These are phyloP conservation scores for Aphyosemion australe DNA, from an alignment of 2,113 vertebrate species.

Conservation along the genomic window DNA sequence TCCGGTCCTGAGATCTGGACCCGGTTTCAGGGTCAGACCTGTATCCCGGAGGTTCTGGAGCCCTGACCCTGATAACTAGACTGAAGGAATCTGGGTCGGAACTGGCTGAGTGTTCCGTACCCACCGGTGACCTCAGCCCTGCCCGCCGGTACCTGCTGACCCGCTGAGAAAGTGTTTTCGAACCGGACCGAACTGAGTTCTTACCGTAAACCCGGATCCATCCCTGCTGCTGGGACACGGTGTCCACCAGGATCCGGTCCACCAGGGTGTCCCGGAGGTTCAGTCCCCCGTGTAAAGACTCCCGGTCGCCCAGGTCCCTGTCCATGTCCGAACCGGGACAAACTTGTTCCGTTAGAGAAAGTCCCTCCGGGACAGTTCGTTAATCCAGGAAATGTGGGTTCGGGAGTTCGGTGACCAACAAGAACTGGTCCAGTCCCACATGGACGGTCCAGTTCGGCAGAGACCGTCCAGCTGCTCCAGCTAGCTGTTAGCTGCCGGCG, in stretches of 20 bases:
- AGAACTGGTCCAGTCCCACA: not conserved
- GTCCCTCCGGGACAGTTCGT: not conserved
- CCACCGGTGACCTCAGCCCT: not conserved
- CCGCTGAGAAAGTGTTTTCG: no score
- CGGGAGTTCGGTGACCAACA: not conserved
- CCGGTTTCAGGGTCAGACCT: not conserved
- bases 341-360: not conserved
- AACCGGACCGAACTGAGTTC: constrained; percentile 23
- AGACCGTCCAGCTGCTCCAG: constrained; percentile 10
- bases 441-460: not conserved
- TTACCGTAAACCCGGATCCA: constrained; percentile 92
- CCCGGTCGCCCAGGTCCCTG: constrained; percentile 82
- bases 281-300: constrained; percentile 74
- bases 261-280: constrained; percentile 75
- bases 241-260: constrained; percentile 87
- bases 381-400: no score
- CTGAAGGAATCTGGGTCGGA: not conserved
- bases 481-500: constrained; percentile 59
- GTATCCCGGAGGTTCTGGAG: not conserved
- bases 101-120: no score
- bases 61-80: not conserved
- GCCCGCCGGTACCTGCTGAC: constrained; percentile 4
- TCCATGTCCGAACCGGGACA: constrained; percentile 66
- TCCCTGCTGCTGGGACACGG: constrained; percentile 90
- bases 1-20: not conserved